Evolutionary conservation across 2,888 invertebrate species (phyloP), one percentile per base, ranked within the genome.

Genomic region (Ypsolopha scabrella): DNA sequence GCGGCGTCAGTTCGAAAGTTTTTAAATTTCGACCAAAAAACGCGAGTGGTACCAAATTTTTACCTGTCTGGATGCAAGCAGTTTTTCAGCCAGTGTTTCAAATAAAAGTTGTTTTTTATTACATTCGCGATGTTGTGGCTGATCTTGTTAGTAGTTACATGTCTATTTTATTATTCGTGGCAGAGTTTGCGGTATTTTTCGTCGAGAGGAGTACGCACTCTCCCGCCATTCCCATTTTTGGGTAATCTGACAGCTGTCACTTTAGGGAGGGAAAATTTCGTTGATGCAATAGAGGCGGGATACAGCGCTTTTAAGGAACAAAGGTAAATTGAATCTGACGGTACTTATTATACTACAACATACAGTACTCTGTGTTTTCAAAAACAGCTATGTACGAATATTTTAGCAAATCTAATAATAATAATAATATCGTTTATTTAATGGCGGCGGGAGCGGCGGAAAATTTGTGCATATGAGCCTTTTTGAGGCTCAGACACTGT

Each of bases 221-320:
- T 70, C 36, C 67, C 69, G 51, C 72, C 76, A 2, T 56, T 67
- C 37, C 75, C 75, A 44, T 66, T 80, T 53, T 57, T 79, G 45
- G 79, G 78, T 44, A 77, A 77, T 61, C 57, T 79, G 67, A 69
- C 71, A 60, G 68, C 71, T 60, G 70, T 72, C 59, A 73, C 75
- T 46, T 62, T 75, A 35, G 72, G 73, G 47, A 60, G 63, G 56
- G 73, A 75, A 57, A 76, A 75, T 59, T 75, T 75, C 45, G 75
- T 75, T 52, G 73, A 76, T 52, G 67, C 73, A 10, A 72, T 76
- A 53, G 72, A 67, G 43, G 63, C 65, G 51, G 76, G 75, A 53
- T 76, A 75, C 54, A 64, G 68, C 52, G 65, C 68, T 37, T 76
- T 76, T 58, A 68, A 64, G 58, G 67, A 70, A 60, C 70, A 76